These are phyloP conservation scores for Cataglyphis cursor DNA, from an alignment of 2,888 invertebrate species.

Conservation along the genomic window DNA sequence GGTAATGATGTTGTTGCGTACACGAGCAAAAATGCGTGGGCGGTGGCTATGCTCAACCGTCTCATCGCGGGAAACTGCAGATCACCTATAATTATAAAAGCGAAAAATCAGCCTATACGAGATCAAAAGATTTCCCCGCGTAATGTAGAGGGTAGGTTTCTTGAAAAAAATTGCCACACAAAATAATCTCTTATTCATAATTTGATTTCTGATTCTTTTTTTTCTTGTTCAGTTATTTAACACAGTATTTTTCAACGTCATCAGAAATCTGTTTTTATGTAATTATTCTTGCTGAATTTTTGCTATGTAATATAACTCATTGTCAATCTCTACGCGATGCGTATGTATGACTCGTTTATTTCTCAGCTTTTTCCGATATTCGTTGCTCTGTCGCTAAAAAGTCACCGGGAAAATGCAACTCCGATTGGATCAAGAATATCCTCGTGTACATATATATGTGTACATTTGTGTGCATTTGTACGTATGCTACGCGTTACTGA, in stretches of 20 bases:
- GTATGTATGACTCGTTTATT: background rate
- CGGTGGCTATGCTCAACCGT: constrained; percentile 94
- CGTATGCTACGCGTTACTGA: background rate
- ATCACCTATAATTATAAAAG: constrained; percentile 89
- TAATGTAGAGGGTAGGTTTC: background rate
- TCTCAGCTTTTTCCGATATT: constrained; percentile 12
- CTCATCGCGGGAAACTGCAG: constrained; percentile 97
- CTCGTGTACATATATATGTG: too few species aligned
- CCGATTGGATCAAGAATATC: constrained; percentile 3
- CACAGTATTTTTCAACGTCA: background rate
- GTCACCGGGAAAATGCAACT: constrained; percentile 1
- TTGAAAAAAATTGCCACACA: background rate
- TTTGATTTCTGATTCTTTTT: background rate
- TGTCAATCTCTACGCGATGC: background rate
- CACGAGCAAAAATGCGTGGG: constrained; percentile 95
- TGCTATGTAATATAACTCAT: background rate
- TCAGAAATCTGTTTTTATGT: background rate
- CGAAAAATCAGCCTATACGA: background rate
- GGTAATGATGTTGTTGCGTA: constrained; percentile 93
- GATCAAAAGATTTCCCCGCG: background rate
- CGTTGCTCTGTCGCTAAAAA: constrained; percentile 13
- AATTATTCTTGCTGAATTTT: constrained; percentile 16
- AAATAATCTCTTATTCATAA: constrained; percentile 5
- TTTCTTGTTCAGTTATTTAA: background rate
- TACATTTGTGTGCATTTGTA: background rate